Conservation (phyloP, 1,140 invertebrate genomes). For the Neuroterus valhalla region DNA sequence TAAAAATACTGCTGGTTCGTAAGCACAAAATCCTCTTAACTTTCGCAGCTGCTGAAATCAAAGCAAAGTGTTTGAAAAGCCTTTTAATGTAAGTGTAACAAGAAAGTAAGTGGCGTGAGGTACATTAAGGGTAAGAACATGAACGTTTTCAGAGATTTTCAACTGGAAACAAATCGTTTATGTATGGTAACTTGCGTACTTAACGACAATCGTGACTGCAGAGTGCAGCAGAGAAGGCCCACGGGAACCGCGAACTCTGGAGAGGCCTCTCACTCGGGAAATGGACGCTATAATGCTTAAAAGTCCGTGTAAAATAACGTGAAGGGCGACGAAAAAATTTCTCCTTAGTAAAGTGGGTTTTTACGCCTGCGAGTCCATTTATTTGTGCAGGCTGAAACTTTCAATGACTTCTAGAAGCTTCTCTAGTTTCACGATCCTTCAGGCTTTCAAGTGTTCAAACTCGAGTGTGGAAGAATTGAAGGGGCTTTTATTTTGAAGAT, state of each 20-base stretch:
- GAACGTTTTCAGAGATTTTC: slow-evolving; percentile 23
- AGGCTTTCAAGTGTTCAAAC: slow-evolving; percentile 9
- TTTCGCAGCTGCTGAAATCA: neutral
- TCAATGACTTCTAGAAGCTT: slow-evolving; percentile 29
- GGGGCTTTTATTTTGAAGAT: slow-evolving; percentile 21
- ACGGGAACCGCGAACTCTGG: slow-evolving; percentile 42
- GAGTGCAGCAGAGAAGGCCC: slow-evolving; percentile 10
- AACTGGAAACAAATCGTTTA: slow-evolving; percentile 41
- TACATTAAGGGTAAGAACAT: slow-evolving; percentile 31
- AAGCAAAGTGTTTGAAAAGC: slow-evolving; percentile 22
- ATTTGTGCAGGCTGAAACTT: slow-evolving; percentile 25
- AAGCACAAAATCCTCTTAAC: neutral
- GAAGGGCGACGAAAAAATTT: slow-evolving; percentile 45
- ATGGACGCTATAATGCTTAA: slow-evolving; percentile 50
- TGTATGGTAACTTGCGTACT: slow-evolving; percentile 49
- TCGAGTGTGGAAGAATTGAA: slow-evolving; percentile 23
- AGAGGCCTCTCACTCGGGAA: slow-evolving; percentile 44
- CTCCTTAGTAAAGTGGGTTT: slow-evolving; percentile 38
- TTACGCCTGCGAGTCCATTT: slow-evolving; percentile 29
- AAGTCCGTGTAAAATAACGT: slow-evolving; percentile 52
- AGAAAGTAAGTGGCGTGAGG: slow-evolving; percentile 6
- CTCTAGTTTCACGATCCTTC: slow-evolving; percentile 26
- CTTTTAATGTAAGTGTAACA: slow-evolving; percentile 28
- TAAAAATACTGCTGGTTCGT: neutral
- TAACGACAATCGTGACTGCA: slow-evolving; percentile 23